These are phyloP conservation scores for Eubasilissa splendida DNA, from an alignment of 2,888 invertebrate genomes.

Conservation along the genomic window DNA sequence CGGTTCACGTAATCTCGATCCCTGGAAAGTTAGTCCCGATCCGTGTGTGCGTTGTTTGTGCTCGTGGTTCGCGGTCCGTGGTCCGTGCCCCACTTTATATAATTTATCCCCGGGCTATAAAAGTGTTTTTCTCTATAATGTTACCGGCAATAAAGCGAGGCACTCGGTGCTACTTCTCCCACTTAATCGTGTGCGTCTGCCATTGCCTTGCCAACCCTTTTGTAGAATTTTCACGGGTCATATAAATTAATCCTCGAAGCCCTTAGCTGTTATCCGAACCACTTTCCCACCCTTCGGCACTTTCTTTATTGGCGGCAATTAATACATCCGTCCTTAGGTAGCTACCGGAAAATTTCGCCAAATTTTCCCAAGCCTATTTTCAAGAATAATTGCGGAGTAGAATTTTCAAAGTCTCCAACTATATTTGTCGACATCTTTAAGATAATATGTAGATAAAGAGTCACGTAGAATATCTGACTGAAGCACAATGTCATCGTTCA, in stretches of 20 bases:
- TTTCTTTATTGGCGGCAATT: conserved; percentile 38
- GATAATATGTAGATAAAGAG: too few species aligned
- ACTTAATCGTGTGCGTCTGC: background rate
- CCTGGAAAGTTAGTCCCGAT: too few species aligned
- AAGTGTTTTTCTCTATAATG: conserved; percentile 21
- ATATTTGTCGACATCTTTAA: too few species aligned
- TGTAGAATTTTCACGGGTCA: conserved; percentile 25
- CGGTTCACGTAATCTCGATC: too few species aligned
- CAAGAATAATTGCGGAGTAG: too few species aligned
- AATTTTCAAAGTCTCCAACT: too few species aligned
- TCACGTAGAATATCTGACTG: too few species aligned
- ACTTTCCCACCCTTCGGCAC: conserved; percentile 5
- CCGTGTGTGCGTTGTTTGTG: background rate
- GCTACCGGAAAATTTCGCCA: too few species aligned
- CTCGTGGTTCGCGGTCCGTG: background rate
- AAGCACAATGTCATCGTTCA: too few species aligned
- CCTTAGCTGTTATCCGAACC: conserved; percentile 25
- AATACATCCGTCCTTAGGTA: conserved; percentile 11
- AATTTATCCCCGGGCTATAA: conserved; percentile 5
- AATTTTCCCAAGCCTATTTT: too few species aligned
- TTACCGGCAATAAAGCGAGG: conserved; percentile 10
- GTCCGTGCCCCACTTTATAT: background rate
- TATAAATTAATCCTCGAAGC: conserved; percentile 35
- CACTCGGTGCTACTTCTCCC: background rate
- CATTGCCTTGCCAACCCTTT: background rate